Base-by-base conservation (phyloP, 2,113 vertebrate species). In the Oophaga pumilio region DNA sequence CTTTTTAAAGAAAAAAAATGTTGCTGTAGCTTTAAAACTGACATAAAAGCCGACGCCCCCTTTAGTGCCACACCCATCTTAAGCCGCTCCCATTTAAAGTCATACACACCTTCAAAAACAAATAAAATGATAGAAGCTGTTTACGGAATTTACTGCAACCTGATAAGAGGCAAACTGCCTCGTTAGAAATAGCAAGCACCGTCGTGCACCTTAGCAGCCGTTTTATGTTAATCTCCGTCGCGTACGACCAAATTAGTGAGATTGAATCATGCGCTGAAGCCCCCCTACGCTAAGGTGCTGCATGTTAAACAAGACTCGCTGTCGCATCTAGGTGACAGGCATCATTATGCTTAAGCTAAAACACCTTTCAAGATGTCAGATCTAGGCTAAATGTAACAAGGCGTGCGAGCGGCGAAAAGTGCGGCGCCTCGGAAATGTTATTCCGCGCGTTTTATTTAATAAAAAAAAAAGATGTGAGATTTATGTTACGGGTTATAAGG, bases 401-500 rank as follows among this genome's bases (percentile, higher is more conserved):
- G 74, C 20, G 28, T 84, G 88, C 87, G 91, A 94, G 90, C 90
- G 92, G 93, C 28, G 92, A 88, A 88, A 85, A 89, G 68, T 90
- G 84, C 73, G 20, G 86, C 92, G 89, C 22, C 85, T 0, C 4
- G 57, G 79, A 89, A 91, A 76, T 89, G 92, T 89, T 92, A 93
- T 90, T 91, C 90, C 89, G 88, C 43, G 90, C 86, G 88, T 92
- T 95, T 93, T 91, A 93, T 93, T 94, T 92, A 93, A 93, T 92
- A 94, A 88, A 91, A 94, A 88, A n/a, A n/a, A 73, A 94, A 88
- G 91, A 86, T 26, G 26, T 1, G 69, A 91, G 93, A 95, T 95
- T 94, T 91, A 95, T 93, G 90, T 89, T 90, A 90, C 60, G 86
- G 93, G 91, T 92, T 93, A 92, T 93, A 93, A 94, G 94, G 93